These are phyloP conservation scores for Epinotia nisella DNA, from an alignment of 2,888 invertebrate species.

Conservation along the genomic window DNA sequence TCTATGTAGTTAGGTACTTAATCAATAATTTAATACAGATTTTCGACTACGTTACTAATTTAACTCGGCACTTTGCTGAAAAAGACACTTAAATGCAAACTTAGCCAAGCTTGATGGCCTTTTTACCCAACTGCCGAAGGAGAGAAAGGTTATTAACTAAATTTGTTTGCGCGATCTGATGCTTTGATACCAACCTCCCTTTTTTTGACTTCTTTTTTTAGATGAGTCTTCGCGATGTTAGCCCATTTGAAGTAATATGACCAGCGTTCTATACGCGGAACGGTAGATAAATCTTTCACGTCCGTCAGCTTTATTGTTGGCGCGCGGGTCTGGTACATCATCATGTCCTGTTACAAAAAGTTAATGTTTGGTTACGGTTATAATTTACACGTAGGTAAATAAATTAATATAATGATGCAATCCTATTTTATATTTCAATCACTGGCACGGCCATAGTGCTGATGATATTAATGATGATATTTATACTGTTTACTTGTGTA, in stretches of 20 bases:
- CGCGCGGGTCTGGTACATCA: conserved; percentile 20
- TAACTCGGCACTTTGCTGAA: too few species aligned
- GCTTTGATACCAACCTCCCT: conserved; percentile 57
- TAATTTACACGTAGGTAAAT: too few species aligned
- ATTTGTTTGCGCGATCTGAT: background rate
- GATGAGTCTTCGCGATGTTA: conserved; percentile 46
- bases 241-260: conserved; percentile 67
- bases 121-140: background rate
- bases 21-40: too few species aligned
- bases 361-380: background rate
- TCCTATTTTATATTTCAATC: too few species aligned
- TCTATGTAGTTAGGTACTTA: too few species aligned
- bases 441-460: too few species aligned
- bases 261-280: conserved; percentile 63
- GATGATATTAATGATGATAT: too few species aligned
- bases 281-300: conserved; percentile 48
- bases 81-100: too few species aligned
- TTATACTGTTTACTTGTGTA: too few species aligned
- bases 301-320: conserved; percentile 33
- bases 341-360: conserved; percentile 21
- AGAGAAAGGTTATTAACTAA: too few species aligned
- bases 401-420: too few species aligned
- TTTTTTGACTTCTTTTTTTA: conserved; percentile 51
- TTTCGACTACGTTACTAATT: too few species aligned
- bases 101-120: background rate